Conservation (phyloP, 2,113 vertebrate genomes). For the Nannospalax galili region DNA sequence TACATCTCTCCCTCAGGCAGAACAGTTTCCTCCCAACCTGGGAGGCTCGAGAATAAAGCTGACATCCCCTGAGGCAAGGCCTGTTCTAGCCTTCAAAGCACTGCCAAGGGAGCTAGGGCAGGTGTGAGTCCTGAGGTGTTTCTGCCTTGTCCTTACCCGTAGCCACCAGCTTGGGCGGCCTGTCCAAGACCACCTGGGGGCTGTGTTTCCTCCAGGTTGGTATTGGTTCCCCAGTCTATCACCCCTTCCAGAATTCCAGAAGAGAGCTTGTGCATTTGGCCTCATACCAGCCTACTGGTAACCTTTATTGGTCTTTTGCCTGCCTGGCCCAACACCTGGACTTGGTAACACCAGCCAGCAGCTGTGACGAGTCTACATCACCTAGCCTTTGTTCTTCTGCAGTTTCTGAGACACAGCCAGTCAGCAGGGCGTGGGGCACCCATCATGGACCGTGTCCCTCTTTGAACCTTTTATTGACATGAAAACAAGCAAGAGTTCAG, state of each 20-base stretch:
- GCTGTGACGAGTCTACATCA: accelerated
- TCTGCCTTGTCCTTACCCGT: background rate
- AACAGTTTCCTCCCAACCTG: background rate
- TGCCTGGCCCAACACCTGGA: background rate
- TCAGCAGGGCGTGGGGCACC: background rate
- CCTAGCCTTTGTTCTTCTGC: background rate
- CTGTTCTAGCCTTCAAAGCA: background rate
- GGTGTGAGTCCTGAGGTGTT: no score
- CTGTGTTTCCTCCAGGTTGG: accelerated
- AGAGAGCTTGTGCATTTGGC: background rate
- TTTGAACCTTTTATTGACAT: background rate
- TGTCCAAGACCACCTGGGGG: background rate
- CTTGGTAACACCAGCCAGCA: background rate
- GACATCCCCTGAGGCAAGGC: background rate
- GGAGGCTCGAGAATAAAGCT: slow-evolving; percentile 6
- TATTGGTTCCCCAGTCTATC: no score
- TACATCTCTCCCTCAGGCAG: accelerated
- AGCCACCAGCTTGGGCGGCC: background rate
- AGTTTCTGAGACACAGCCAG: background rate
- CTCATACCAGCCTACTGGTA: background rate
- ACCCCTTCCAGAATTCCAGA: accelerated
- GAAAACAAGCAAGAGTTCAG: background rate
- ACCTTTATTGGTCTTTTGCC: background rate
- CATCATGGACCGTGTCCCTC: background rate
- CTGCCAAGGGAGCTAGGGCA: background rate